phyloP scores from a whole-genome alignment of 2,888 invertebrate species.

The Ornithoptera alexandrae region DNA sequence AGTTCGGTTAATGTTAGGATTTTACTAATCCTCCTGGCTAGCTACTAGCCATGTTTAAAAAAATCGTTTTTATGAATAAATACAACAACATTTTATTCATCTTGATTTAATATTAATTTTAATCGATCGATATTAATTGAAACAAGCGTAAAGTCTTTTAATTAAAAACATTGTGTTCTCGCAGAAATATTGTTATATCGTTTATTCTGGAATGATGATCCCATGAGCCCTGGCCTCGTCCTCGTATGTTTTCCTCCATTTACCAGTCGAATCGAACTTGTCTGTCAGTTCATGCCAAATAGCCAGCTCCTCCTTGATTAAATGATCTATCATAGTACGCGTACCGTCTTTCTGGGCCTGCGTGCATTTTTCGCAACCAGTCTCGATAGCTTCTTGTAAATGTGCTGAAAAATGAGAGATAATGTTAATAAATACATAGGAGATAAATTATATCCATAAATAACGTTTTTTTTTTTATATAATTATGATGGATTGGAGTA shows the following conservation, averaged over 20 bases:
- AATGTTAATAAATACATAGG: too few relatives aligned
- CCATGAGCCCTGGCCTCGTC: slow-evolving; percentile 78
- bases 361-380: slow-evolving; percentile 84
- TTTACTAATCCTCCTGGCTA: too few relatives aligned
- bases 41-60: too few relatives aligned
- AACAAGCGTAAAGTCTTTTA: neutral
- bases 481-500: too few relatives aligned
- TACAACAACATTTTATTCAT: neutral
- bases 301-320: slow-evolving; percentile 83
- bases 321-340: slow-evolving; percentile 79
- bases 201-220: slow-evolving; percentile 39
- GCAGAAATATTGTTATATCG: neutral
- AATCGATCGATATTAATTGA: neutral
- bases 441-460: too few relatives aligned
- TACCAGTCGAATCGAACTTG: slow-evolving; percentile 85
- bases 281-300: slow-evolving; percentile 83
- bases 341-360: slow-evolving; percentile 80
- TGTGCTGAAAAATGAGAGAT: slow-evolving; percentile 61
- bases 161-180: neutral
- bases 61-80: neutral
- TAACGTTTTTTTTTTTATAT: too few relatives aligned
- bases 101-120: neutral
- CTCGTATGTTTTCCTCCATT: slow-evolving; percentile 83
- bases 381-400: slow-evolving; percentile 82
- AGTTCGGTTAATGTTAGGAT: too few relatives aligned